Percentiles rank a stretch among this genome's conserved stretches.
phyloP scores from a whole-genome alignment of 2,888 invertebrate genomes.

The Notocelia uddmanniana region DNA sequence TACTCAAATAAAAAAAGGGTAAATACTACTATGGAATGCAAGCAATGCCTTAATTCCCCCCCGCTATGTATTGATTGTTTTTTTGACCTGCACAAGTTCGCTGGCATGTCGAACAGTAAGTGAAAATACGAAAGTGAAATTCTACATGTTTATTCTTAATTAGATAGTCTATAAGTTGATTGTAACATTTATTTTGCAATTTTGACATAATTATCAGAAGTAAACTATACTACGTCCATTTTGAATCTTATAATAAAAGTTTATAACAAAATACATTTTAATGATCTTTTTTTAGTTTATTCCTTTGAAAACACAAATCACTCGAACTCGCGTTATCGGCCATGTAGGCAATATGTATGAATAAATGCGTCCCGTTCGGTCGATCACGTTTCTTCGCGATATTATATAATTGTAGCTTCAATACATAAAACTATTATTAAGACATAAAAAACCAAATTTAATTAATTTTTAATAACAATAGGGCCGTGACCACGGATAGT shows the following conservation, averaged over 20 bases:
- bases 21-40: constrained; percentile 52
- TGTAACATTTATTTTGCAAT: neutral
- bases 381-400: no score
- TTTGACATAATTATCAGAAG: neutral
- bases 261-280: neutral
- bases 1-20: constrained; percentile 50
- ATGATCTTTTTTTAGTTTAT: neutral
- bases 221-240: neutral
- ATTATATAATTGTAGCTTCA: no score
- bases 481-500: no score
- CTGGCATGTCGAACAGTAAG: neutral
- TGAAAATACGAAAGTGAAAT: neutral
- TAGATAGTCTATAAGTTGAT: neutral
- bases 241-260: neutral
- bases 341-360: neutral
- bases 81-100: constrained; percentile 8
- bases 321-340: neutral
- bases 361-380: no score
- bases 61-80: constrained; percentile 35
- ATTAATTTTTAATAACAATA: no score
- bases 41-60: constrained; percentile 47
- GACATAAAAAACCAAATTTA: no score
- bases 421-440: no score
- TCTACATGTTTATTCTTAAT: neutral
- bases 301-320: neutral